Evolutionary conservation across 2,888 invertebrate species (phyloP).

Genomic region (Acanthoscelides obtectus): DNA sequence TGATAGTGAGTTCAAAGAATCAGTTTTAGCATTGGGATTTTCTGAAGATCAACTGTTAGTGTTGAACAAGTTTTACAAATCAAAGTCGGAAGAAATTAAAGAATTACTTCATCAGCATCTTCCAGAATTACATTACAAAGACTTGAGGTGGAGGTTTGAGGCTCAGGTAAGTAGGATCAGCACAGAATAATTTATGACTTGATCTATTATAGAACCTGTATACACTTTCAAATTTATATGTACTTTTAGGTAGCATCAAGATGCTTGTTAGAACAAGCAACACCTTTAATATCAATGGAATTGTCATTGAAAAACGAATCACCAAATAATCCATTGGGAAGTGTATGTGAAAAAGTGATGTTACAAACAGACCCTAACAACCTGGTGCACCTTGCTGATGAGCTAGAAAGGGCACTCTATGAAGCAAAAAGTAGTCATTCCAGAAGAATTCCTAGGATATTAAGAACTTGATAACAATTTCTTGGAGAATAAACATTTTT

Average conservation of each 20-base stretch:
- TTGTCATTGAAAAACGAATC: conserved; percentile 40
- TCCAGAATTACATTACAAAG: conserved; percentile 50
- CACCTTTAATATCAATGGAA: conserved; percentile 58
- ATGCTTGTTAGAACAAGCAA: conserved; percentile 54
- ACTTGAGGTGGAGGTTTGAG: conserved; percentile 65
- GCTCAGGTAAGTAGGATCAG: too few species aligned
- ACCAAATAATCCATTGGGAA: conserved; percentile 36
- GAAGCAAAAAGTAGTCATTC: conserved; percentile 55
- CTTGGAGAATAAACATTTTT: too few species aligned
- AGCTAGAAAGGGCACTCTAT: conserved; percentile 58
- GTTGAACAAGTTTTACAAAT: conserved; percentile 56
- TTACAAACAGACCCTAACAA: conserved; percentile 60
- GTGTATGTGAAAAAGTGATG: conserved; percentile 44
- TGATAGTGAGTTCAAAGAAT: conserved; percentile 49
- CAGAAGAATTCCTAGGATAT: conserved; percentile 41
- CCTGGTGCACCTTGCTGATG: conserved; percentile 57
- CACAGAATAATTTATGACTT: too few species aligned
- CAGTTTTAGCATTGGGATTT: conserved; percentile 54
- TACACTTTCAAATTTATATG: too few species aligned
- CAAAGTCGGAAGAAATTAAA: conserved; percentile 54
- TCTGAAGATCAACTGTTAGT: conserved; percentile 56
- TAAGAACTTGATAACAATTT: conserved; percentile 29
- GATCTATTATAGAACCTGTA: too few species aligned
- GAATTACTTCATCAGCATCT: conserved; percentile 44
- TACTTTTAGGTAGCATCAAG: conserved; percentile 55